Evolutionary conservation across 2,888 invertebrate species (phyloP).

Genomic region (Caenorhabditis sp.): DNA sequence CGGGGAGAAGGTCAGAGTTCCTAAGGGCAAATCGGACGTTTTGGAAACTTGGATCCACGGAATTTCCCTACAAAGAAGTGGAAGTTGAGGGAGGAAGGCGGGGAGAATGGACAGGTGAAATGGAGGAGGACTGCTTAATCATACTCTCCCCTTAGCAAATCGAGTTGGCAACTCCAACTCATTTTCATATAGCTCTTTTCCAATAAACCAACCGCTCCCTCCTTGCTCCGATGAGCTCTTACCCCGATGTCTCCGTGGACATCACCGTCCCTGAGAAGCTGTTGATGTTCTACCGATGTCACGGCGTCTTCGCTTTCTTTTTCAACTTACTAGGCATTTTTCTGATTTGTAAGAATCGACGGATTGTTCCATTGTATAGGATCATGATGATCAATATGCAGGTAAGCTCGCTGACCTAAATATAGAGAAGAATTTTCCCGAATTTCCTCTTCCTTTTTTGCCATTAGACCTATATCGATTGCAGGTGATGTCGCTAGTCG

Average conservation of each 20-base stretch:
- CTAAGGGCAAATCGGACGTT: too few species aligned
- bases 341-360: slow-evolving; percentile 35
- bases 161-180: too few species aligned
- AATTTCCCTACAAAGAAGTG: too few species aligned
- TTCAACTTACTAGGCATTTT: slow-evolving; percentile 46
- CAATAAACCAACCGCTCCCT: neutral
- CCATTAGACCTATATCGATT: slow-evolving; percentile 6
- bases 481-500: slow-evolving; percentile 46
- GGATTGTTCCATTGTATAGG: slow-evolving; percentile 35
- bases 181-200: neutral
- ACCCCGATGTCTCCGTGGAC: slow-evolving; percentile 44
- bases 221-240: slow-evolving; percentile 16
- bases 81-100: neutral
- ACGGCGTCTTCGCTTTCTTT: slow-evolving; percentile 36
- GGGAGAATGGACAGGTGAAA: slow-evolving; percentile 24
- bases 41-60: neutral
- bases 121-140: slow-evolving; percentile 6
- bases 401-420: too few species aligned
- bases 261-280: slow-evolving; percentile 10
- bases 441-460: neutral
- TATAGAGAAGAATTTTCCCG: slow-evolving; percentile 1
- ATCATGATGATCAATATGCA: slow-evolving; percentile 53
- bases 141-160: neutral
- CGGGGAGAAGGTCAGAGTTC: too few species aligned
- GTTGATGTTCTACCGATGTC: slow-evolving; percentile 37